Conservation (phyloP, 2,797 vertebrate species). For the Enteromius treurensis region DNA sequence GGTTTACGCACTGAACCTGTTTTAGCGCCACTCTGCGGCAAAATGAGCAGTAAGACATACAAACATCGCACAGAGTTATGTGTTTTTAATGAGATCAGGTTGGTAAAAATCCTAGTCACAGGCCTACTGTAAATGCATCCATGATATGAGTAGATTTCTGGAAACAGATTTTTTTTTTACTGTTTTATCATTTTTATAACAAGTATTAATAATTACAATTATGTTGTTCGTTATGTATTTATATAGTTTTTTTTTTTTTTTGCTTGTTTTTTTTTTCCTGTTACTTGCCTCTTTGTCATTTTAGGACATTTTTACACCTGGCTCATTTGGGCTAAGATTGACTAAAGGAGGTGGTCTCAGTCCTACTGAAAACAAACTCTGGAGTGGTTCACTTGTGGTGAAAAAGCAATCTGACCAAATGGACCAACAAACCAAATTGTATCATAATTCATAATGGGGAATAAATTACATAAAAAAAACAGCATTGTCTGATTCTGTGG, state of each 20-base stretch:
- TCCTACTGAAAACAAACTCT: neutral
- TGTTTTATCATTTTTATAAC: neutral
- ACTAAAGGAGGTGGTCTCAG: neutral
- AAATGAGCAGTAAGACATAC: no score
- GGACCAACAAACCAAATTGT: neutral
- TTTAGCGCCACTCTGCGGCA: no score
- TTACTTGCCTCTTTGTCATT: neutral
- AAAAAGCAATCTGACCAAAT: neutral
- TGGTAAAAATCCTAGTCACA: neutral
- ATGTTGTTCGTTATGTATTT: neutral
- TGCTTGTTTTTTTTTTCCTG: no score
- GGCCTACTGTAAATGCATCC: constrained; percentile 29
- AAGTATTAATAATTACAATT: neutral
- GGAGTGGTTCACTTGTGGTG: neutral
- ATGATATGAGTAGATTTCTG: constrained; percentile 6
- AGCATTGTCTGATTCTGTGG: neutral
- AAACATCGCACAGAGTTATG: no score
- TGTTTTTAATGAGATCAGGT: no score
- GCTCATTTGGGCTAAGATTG: neutral
- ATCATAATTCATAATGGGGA: neutral
- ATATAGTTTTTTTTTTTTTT: no score
- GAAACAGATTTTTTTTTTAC: neutral
- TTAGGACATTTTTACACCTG: neutral
- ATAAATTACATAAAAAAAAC: neutral
- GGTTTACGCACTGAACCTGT: no score